These are phyloP conservation scores for Amblyjoppa proteus DNA, from an alignment of 2,888 invertebrate genomes.

Conservation along the genomic window DNA sequence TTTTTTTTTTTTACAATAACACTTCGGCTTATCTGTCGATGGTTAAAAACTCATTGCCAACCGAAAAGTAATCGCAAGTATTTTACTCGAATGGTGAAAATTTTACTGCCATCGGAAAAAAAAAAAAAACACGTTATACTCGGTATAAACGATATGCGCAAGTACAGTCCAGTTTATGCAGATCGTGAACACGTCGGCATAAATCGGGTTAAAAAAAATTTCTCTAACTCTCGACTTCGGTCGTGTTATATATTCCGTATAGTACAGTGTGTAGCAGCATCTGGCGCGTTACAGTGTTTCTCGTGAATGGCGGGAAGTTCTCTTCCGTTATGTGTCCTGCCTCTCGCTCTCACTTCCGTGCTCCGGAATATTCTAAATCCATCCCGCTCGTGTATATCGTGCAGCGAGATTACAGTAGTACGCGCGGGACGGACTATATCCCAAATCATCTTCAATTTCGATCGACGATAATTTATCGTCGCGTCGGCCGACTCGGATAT, in stretches of 20 bases:
- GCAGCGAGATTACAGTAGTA: background rate
- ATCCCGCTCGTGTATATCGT: slow-evolving; percentile 13
- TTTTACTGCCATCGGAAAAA: background rate
- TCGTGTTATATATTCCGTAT: background rate
- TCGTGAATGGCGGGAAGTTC: slow-evolving; percentile 49
- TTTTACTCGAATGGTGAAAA: background rate
- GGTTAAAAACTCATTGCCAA: too few species aligned
- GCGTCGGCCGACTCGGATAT: too few species aligned
- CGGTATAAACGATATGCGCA: background rate
- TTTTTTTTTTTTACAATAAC: too few species aligned
- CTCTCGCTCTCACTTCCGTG: slow-evolving; percentile 35
- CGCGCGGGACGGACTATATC: background rate
- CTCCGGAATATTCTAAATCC: slow-evolving; percentile 43
- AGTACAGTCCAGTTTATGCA: background rate
- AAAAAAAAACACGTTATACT: background rate
- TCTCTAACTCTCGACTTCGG: background rate
- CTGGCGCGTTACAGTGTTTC: slow-evolving; percentile 49
- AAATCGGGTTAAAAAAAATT: slow-evolving; percentile 10
- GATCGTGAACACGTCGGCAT: background rate
- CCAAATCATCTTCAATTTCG: background rate
- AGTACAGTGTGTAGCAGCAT: slow-evolving; percentile 56
- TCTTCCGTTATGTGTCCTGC: slow-evolving; percentile 54
- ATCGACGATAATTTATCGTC: too few species aligned
- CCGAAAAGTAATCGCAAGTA: background rate
- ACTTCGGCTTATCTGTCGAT: too few species aligned